These are phyloP conservation scores for Capitulum mitella DNA, from an alignment of 2,888 invertebrate species.

Conservation along the genomic window DNA sequence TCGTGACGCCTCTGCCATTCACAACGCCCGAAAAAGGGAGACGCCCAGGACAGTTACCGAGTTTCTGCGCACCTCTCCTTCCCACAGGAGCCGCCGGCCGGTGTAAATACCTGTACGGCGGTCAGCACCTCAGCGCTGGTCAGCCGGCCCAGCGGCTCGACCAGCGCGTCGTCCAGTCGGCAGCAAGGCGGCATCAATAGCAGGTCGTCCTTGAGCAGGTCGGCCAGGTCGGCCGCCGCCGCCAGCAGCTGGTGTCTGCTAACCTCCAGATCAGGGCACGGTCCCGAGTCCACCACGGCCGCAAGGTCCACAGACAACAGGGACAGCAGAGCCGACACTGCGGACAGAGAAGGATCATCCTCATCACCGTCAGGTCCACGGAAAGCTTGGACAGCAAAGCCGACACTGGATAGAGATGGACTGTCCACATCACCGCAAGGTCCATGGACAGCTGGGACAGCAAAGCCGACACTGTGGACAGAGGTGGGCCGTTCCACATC, in stretches of 20 bases:
- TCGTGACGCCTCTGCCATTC: too few species aligned
- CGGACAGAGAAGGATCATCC: too few species aligned
- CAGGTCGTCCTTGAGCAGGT: constrained; percentile 35
- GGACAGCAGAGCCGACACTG: neutral
- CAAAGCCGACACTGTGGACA: neutral
- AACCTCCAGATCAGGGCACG: neutral
- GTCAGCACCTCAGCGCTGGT: constrained; percentile 32
- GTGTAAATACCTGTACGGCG: constrained; percentile 25
- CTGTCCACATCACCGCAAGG: too few species aligned
- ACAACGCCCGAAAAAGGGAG: too few species aligned
- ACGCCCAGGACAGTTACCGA: too few species aligned
- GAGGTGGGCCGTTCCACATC: too few species aligned
- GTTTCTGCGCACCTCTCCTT: too few species aligned
- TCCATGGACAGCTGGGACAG: too few species aligned
- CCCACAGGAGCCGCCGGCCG: neutral
- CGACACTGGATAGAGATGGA: too few species aligned
- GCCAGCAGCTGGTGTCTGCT: constrained; percentile 30
- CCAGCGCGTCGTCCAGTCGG: constrained; percentile 29
- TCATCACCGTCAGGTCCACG: too few species aligned
- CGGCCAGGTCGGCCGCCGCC: constrained; percentile 29
- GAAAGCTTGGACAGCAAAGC: too few species aligned
- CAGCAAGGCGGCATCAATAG: constrained; percentile 32
- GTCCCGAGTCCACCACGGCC: neutral
- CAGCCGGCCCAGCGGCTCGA: constrained; percentile 32
- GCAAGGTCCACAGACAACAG: neutral